Base-by-base conservation (phyloP, 2,113 vertebrate genomes). In the Brienomyrus longianalis region DNA sequence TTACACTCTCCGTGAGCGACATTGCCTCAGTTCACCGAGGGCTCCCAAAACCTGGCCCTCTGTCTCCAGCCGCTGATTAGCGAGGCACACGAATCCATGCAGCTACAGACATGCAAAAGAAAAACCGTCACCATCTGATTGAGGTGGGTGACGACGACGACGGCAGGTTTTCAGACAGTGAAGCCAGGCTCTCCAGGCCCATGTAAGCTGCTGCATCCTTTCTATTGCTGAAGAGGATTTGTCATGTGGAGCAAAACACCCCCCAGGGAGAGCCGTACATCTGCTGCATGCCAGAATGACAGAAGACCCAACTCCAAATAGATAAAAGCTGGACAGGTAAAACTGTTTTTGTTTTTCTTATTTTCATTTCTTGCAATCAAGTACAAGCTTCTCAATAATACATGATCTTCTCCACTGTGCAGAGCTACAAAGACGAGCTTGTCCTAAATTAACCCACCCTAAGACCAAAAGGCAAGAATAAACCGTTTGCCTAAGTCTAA, bases 1-100 rank as follows among this genome's bases (percentile, higher is more conserved):
- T 83, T 90, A 90, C 39, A 66, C 87, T 74, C 51, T 70, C 74
- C 88, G 56, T 83, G 88, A 56, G 88, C 74, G 27, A 39, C 21
- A 9, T 83, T 15, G 19, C 88, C 43, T 54, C 54, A 66, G 70
- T 83, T 50, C 70, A 50, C 66, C 48, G 9, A 15, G 17, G 31
- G 62, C n/a, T 70, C 77, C 31, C 54, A 48, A 54, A 62, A 62
- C 89, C 9, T 31, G 31, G 35, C 77, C 89, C 21, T 17, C 56
- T n/a, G 39, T 83, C 51, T 56, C 74, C 35, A 43, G 48, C 51
- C 27, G 39, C 74, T 27, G 39, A 89, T 84, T 84, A 85, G 77
- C 39, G 10, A 89, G 51, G 59, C 21, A 39, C 21, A 54, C 1
- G 31, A 56, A 77, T 19, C 51, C 77, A 35, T n/a, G 39, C 23